phyloP scores from a whole-genome alignment of 1,140 invertebrate genomes.

The Cephus cinctus region DNA sequence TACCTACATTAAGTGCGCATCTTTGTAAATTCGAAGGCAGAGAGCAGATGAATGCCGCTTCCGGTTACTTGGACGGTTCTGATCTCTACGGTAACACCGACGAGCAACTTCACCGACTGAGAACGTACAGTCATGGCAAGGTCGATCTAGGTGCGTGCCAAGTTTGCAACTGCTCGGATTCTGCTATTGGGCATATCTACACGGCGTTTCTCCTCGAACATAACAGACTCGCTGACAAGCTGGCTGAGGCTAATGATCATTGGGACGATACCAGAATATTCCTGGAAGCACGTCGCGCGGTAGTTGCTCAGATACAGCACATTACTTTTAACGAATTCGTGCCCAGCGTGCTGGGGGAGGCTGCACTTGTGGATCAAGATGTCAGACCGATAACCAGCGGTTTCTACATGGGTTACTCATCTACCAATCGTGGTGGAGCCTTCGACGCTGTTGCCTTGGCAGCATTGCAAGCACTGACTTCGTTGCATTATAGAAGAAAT shows the following conservation, averaged over 20 bases:
- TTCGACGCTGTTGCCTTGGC: constrained; percentile 74
- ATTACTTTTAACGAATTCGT: constrained; percentile 85
- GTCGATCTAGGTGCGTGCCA: constrained; percentile 65
- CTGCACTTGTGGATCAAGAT: constrained; percentile 65
- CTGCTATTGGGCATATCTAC: constrained; percentile 63
- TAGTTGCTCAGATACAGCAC: constrained; percentile 80
- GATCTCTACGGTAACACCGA: constrained; percentile 80
- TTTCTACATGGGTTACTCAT: constrained; percentile 77
- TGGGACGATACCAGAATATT: constrained; percentile 84
- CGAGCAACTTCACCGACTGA: constrained; percentile 64
- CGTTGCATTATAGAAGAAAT: too few relatives aligned
- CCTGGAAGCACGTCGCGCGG: constrained; percentile 74
- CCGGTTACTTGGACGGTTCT: constrained; percentile 84
- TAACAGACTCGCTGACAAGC: constrained; percentile 75
- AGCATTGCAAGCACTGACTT: constrained; percentile 73
- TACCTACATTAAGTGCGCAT: constrained; percentile 65
- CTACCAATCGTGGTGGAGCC: constrained; percentile 72
- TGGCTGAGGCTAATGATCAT: constrained; percentile 74
- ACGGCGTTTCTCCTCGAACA: constrained; percentile 75
- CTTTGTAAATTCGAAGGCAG: constrained; percentile 68
- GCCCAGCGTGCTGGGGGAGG: constrained; percentile 74
- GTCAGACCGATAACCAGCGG: constrained; percentile 66
- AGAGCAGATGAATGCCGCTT: constrained; percentile 86
- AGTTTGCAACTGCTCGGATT: constrained; percentile 51
- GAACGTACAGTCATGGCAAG: constrained; percentile 74